phyloP scores from a whole-genome alignment of 2,888 invertebrate species.

The Ligdia adustata region DNA sequence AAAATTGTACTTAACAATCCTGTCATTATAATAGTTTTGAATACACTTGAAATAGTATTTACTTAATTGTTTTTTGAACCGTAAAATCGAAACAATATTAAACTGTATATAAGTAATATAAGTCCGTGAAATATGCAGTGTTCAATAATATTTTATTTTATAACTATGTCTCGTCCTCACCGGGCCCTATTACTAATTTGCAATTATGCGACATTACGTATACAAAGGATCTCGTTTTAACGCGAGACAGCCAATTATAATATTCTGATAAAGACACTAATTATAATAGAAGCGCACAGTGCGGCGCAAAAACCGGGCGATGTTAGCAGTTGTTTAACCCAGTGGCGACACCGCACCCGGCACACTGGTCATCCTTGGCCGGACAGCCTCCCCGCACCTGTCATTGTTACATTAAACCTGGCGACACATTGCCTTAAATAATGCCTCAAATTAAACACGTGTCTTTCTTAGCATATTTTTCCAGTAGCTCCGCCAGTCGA shows the following conservation, averaged over 20 bases:
- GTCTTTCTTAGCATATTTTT: slow-evolving; percentile 22
- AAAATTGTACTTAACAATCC: too few relatives aligned
- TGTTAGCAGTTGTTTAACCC: slow-evolving; percentile 63
- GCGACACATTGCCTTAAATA: slow-evolving; percentile 76
- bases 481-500: slow-evolving; percentile 55
- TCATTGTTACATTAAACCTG: slow-evolving; percentile 73
- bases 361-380: slow-evolving; percentile 74
- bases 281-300: slow-evolving; percentile 66
- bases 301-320: slow-evolving; percentile 61
- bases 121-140: slow-evolving; percentile 3
- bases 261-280: slow-evolving; percentile 70
- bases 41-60: not conserved
- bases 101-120: not conserved
- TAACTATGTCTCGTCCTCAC: slow-evolving; percentile 19
- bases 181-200: slow-evolving; percentile 29
- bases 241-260: slow-evolving; percentile 62
- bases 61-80: not conserved
- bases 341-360: slow-evolving; percentile 58
- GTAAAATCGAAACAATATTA: not conserved
- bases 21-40: too few relatives aligned
- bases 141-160: slow-evolving; percentile 20
- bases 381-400: slow-evolving; percentile 67
- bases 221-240: slow-evolving; percentile 56
- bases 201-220: slow-evolving; percentile 38
- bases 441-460: slow-evolving; percentile 59